Evolutionary conservation across 2,888 invertebrate species (phyloP), one percentile per base, ranked within the genome.

Genomic region (Leptinotarsa rubiginosa): DNA sequence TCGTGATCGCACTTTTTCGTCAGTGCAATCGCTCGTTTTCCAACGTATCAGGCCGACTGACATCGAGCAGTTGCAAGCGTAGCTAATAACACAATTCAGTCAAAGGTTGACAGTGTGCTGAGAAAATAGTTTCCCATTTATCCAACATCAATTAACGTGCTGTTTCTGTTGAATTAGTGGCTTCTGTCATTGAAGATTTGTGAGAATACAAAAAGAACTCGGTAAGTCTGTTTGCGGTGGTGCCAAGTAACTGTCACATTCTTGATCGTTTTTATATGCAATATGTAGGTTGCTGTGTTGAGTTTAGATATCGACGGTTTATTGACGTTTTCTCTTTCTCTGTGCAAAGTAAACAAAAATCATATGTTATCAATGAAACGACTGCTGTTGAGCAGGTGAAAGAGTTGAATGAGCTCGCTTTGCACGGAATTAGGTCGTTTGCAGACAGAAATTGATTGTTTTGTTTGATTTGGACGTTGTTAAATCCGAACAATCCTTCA

Each of bases 101-200:
- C 22, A 15, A 59, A 15, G 59, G 22, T 59, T 15, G 1, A 10
- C n/a, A 41, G 62, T 62, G 62, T 31, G 31, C 20, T 62, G 41
- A 41, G n/a, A 5, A 16, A 62, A 62, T 15, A 25, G 56, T 25
- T 41, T 31, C 31, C 16, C 41, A n/a, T 31, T 31, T n/a, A 41
- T 31, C 62, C 12, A 7, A n/a, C 41, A 31, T 59, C 5, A 20
- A 59, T 25, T 22, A 59, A 20, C n/a, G 62, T 10, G 62, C n/a
- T n/a, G 62, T 62, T 62, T 31, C 31, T 31, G 4, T 62, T 62
- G 1, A n/a, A 62, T 31, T 62, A n/a, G 62, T 62, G 62, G 18
- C 62, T 16, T 62, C 31, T 62, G 25, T 62, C 62, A 62, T 62
- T 62, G 62, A 62, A 62, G 62, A 31, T 62, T 62, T 62, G 25